Conservation (phyloP, 92 coral and sea anemone genomes). For the Phymanthus crucifer region DNA sequence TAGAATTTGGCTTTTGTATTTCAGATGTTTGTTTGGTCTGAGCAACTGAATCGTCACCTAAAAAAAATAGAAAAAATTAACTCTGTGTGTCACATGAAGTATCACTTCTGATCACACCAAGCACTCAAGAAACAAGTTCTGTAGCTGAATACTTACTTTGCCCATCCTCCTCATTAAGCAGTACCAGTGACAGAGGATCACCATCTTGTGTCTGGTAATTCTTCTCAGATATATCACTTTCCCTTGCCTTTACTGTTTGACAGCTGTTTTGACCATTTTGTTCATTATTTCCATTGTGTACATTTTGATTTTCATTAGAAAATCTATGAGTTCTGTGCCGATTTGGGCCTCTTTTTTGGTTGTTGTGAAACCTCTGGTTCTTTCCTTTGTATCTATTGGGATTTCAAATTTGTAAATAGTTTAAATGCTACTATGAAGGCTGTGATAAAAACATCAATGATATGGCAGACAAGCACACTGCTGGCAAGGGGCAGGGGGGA, state of each 20-base stretch:
- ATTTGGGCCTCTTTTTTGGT: conserved; percentile 5
- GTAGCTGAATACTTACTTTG: not conserved
- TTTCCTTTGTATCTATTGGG: conserved; percentile 21
- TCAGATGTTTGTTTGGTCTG: not conserved
- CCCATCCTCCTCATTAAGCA: not conserved
- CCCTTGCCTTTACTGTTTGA: not conserved
- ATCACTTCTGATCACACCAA: no score
- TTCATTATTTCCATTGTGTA: not conserved
- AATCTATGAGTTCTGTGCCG: not conserved
- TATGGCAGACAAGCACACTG: no score
- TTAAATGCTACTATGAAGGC: not conserved
- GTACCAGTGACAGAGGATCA: conserved; percentile 28
- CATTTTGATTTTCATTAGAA: not conserved
- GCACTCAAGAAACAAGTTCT: no score
- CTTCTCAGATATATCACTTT: not conserved
- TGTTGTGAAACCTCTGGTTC: not conserved
- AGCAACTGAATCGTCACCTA: not conserved
- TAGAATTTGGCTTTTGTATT: not conserved
- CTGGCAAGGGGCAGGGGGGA: no score
- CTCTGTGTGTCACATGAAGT: no score
- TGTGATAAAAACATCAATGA: no score
- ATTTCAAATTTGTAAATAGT: not conserved
- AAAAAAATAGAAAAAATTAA: not conserved
- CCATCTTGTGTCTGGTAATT: conserved; percentile 17
- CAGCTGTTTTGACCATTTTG: not conserved